Percentiles rank a stretch among this genome's conserved stretches.
Evolutionary conservation across 2,797 vertebrate species (phyloP).

Genomic region (Megalops cyprinoides): DNA sequence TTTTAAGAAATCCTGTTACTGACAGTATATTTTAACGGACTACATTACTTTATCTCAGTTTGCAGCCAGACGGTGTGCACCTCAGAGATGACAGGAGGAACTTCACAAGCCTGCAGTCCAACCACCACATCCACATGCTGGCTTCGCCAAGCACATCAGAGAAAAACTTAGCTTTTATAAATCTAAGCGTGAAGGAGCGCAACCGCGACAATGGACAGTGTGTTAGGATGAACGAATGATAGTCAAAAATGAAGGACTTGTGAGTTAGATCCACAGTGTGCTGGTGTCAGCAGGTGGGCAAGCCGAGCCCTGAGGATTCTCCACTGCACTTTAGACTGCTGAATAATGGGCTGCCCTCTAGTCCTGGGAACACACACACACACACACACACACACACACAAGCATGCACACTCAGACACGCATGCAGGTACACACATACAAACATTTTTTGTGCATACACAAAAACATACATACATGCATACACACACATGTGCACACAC

Average conservation of each 20-base stretch:
- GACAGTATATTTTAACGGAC: too few relatives aligned
- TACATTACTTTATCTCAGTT: too few relatives aligned
- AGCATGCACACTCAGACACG: too few relatives aligned
- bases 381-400: not conserved
- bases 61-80: too few relatives aligned
- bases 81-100: too few relatives aligned
- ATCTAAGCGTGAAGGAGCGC: not conserved
- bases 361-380: not conserved
- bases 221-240: not conserved
- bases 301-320: constrained; percentile 27
- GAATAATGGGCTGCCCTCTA: constrained; percentile 18
- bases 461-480: too few relatives aligned
- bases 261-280: constrained; percentile 19
- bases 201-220: not conserved
- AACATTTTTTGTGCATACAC: not conserved
- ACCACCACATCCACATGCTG: not conserved
- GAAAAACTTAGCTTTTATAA: not conserved
- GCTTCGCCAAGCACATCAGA: not conserved
- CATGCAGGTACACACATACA: constrained; percentile 10
- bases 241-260: not conserved
- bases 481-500: too few relatives aligned
- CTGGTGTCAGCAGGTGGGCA: constrained; percentile 31
- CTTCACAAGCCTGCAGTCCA: too few relatives aligned
- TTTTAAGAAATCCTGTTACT: not conserved
- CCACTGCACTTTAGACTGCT: constrained; percentile 8